A percentile compares a stretch with the other conserved stretches of the same genome.
Conservation (phyloP, 1,140 invertebrate species). For the Euwallacea fornicatus region DNA sequence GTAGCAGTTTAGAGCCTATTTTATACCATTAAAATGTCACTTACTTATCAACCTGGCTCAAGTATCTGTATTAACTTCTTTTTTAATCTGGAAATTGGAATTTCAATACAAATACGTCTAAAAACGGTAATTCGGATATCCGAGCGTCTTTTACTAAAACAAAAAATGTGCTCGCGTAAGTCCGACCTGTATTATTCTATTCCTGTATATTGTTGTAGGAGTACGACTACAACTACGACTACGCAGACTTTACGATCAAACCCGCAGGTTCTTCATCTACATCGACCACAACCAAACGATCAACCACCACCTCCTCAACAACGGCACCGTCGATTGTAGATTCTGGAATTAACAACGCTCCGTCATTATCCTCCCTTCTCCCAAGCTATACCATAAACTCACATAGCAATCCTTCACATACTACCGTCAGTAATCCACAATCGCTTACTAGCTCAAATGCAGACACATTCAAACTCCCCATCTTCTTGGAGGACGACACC, state of each 20-base stretch:
- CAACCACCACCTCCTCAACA: slow-evolving; percentile 38
- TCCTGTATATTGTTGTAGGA: slow-evolving; percentile 54
- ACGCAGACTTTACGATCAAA: slow-evolving; percentile 63
- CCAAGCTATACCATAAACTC: background rate
- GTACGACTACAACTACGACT: slow-evolving; percentile 64
- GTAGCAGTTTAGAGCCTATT: too few species aligned
- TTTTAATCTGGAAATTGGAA: too few species aligned
- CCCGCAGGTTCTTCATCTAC: slow-evolving; percentile 54
- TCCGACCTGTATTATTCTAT: background rate
- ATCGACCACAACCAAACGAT: slow-evolving; percentile 16
- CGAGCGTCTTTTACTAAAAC: background rate
- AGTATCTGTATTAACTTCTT: too few species aligned
- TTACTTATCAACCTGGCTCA: too few species aligned
- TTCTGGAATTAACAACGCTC: slow-evolving; percentile 30
- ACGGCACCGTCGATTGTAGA: slow-evolving; percentile 3
- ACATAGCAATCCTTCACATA: background rate
- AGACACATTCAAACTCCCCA: too few species aligned
- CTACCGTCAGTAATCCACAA: background rate
- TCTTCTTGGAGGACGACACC: too few species aligned
- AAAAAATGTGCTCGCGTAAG: background rate
- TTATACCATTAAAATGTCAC: too few species aligned
- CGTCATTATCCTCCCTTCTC: background rate
- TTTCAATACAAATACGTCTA: too few species aligned
- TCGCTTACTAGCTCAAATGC: too few species aligned
- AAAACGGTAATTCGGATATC: too few species aligned